Evolutionary conservation across 2,888 invertebrate genomes (phyloP), one percentile per base, ranked within the genome.

Genomic region (Boloria euphrosyne): DNA sequence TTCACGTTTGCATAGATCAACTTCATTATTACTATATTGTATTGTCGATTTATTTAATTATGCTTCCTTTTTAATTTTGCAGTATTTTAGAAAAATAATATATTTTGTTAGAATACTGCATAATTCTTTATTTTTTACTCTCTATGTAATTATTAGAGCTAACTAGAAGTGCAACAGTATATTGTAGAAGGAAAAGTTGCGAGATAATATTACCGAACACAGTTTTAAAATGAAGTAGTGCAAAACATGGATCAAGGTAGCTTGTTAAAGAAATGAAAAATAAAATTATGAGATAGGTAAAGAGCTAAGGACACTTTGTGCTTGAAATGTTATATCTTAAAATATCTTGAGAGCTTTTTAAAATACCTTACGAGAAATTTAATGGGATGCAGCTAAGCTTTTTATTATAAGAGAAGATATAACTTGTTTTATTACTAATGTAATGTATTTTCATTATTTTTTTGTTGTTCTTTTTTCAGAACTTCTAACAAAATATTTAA

Each of bases 341-440:
- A 61, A 61, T 61, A 61, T 52, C 61, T 52, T 52, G 44, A 61
- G 44, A 61, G 50, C 61, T 22, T 61, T 61, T 52, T 61, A 61
- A 61, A 52, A 61, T 65, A 60, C 68, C 67, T 49, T 66, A 55
- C 67, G 71, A 68, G 67, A 73, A 71, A 68, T 71, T 73, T 73
- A 75, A 74, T 72, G 75, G 75, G 72, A 58, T 58, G 65, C 22
- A 43, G 44, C 17, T 27, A 46, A 51, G 16, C 22, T 61, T 61
- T 51, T 52, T 52, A 51, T 52, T 61, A 18, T 10, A 61, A 13
- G 51, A 38, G 31, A 22, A 51, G 22, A 7, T 18, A 22, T 16
- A 61, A 52, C 16, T 44, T 27, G 44, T 44, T 61, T 51, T 59
- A 18, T 50, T 50, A 38, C 18, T 50, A 38, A 59, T 49, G 50